Percentiles rank a stretch among this genome's conserved stretches.
Evolutionary conservation across 2,888 invertebrate species (phyloP).

Genomic region (Exocentrus adspersus): DNA sequence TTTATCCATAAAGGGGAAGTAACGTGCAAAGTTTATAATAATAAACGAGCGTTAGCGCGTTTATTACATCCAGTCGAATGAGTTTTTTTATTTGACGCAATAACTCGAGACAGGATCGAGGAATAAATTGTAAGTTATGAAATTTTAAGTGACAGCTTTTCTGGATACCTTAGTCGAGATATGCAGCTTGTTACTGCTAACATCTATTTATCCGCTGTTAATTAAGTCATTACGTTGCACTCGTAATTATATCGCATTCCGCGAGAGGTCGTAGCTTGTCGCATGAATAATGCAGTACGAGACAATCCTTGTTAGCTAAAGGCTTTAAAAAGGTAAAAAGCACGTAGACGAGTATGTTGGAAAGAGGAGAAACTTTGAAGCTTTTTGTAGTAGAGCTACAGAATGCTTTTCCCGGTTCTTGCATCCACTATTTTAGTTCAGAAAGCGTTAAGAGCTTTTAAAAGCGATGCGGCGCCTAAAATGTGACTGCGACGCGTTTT

Average conservation of each 20-base stretch:
- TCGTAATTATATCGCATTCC: slow-evolving; percentile 33
- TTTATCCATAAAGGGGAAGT: neutral
- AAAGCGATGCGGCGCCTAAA: no score
- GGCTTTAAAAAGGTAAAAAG: neutral
- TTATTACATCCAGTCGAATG: no score
- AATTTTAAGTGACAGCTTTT: neutral
- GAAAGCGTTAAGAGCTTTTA: neutral
- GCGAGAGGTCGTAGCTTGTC: slow-evolving; percentile 28
- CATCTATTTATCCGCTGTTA: slow-evolving; percentile 32
- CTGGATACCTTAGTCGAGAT: slow-evolving; percentile 1
- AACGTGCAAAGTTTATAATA: neutral
- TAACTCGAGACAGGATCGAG: no score
- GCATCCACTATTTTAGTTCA: neutral
- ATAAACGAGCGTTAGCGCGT: neutral
- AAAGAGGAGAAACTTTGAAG: slow-evolving; percentile 8
- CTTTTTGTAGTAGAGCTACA: neutral
- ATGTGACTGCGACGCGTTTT: no score
- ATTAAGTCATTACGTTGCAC: slow-evolving; percentile 31
- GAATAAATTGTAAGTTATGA: no score
- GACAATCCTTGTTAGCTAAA: neutral
- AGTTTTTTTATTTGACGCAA: no score
- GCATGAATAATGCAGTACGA: slow-evolving; percentile 14
- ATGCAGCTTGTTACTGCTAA: slow-evolving; percentile 23
- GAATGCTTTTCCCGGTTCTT: neutral
- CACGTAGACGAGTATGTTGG: slow-evolving; percentile 5